These are phyloP conservation scores for Poeciliopsis retropinna DNA, from an alignment of 2,113 vertebrate genomes.

Conservation along the genomic window DNA sequence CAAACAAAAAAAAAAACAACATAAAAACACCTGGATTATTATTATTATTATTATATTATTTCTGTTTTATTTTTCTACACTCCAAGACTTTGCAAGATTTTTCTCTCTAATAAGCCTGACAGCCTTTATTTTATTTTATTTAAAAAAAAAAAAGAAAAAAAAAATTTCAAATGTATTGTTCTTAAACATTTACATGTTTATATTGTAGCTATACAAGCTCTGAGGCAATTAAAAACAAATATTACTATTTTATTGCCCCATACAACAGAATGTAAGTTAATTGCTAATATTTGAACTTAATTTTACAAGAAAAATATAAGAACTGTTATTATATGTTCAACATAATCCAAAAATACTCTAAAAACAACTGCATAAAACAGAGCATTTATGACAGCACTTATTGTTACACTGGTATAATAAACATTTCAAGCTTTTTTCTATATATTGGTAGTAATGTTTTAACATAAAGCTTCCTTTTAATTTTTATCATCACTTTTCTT, in stretches of 20 bases:
- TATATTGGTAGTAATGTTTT: too few species aligned
- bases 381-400: too few species aligned
- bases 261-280: neutral
- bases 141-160: too few species aligned
- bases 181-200: neutral
- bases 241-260: neutral
- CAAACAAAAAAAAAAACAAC: too few species aligned
- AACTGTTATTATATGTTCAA: neutral
- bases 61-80: neutral
- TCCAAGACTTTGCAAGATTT: neutral
- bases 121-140: neutral
- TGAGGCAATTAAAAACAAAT: neutral
- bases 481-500: neutral
- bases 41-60: neutral
- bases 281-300: neutral
- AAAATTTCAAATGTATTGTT: neutral
- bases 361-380: too few species aligned
- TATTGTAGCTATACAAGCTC: neutral
- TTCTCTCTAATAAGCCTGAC: neutral
- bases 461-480: neutral
- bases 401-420: too few species aligned
- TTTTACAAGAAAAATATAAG: neutral
- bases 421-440: too few species aligned
- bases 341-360: neutral
- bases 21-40: too few species aligned